Conservation (phyloP, 2,113 vertebrate genomes). For the Dromiciops gliroides region DNA sequence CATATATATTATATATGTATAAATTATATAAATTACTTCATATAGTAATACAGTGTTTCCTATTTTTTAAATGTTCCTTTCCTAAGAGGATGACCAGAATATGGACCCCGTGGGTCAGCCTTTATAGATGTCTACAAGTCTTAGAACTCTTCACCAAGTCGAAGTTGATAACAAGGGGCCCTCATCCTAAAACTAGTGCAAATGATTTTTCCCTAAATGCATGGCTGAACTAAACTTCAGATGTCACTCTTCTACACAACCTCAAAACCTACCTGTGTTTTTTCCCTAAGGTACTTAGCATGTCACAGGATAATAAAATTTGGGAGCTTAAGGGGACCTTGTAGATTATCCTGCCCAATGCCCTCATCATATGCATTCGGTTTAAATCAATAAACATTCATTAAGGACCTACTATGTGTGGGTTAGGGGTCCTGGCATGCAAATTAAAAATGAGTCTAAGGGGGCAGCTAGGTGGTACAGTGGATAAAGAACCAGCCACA, state of each 20-base stretch:
- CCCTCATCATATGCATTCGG: background rate
- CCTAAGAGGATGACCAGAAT: background rate
- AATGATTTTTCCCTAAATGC: background rate
- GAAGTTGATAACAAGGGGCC: background rate
- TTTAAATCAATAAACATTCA: background rate
- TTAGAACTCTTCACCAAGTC: background rate
- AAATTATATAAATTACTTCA: background rate
- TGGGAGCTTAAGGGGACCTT: background rate
- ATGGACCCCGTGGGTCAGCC: background rate
- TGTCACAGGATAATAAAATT: background rate
- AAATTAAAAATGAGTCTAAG: background rate
- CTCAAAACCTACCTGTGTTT: background rate
- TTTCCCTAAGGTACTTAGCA: background rate
- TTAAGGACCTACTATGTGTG: background rate
- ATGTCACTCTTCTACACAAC: background rate
- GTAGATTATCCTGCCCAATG: background rate
- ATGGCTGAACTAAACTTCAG: background rate
- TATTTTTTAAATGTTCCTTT: background rate
- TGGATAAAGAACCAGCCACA: no score
- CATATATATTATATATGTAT: no score
- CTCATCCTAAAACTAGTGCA: background rate
- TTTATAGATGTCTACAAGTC: background rate
- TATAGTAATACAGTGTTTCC: background rate
- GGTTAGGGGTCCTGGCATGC: background rate
- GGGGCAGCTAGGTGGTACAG: no score